phyloP scores from a whole-genome alignment of 2,888 invertebrate species.

The Chorisops tibialis region DNA sequence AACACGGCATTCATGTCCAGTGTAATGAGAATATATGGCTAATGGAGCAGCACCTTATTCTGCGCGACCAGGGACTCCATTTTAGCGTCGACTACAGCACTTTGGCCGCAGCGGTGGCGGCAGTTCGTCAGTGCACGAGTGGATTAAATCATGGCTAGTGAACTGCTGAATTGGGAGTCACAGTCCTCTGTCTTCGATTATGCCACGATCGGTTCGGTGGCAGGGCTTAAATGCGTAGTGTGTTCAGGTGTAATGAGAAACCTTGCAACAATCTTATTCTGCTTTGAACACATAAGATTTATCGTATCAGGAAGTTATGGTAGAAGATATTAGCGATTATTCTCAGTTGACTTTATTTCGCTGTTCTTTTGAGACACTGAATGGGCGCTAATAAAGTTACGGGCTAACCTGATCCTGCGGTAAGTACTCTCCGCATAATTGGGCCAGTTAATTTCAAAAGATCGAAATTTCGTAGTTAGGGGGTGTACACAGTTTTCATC shows the following conservation, averaged over 20 bases:
- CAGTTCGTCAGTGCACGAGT: background rate
- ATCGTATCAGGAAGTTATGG: too few relatives aligned
- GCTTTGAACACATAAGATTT: too few relatives aligned
- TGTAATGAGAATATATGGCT: slow-evolving; percentile 35
- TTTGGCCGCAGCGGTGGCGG: background rate
- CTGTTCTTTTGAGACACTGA: too few relatives aligned
- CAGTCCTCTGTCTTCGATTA: slow-evolving; percentile 12
- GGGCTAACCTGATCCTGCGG: too few relatives aligned
- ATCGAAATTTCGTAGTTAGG: too few relatives aligned
- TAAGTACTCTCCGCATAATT: too few relatives aligned
- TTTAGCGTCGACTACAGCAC: background rate
- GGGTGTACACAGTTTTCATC: too few relatives aligned
- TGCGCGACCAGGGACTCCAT: too few relatives aligned
- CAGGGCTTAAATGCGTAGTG: background rate
- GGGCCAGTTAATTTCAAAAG: too few relatives aligned
- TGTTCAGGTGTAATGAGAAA: slow-evolving; percentile 5
- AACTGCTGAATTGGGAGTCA: background rate
- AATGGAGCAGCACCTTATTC: slow-evolving; percentile 26
- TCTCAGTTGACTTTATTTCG: too few relatives aligned
- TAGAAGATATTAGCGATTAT: too few relatives aligned
- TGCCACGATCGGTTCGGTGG: background rate
- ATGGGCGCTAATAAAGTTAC: too few relatives aligned
- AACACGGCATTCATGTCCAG: slow-evolving; percentile 39
- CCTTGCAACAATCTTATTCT: background rate
- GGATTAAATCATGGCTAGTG: background rate